phyloP scores from a whole-genome alignment of 2,797 vertebrate genomes.

The Carcharodon carcharias region DNA sequence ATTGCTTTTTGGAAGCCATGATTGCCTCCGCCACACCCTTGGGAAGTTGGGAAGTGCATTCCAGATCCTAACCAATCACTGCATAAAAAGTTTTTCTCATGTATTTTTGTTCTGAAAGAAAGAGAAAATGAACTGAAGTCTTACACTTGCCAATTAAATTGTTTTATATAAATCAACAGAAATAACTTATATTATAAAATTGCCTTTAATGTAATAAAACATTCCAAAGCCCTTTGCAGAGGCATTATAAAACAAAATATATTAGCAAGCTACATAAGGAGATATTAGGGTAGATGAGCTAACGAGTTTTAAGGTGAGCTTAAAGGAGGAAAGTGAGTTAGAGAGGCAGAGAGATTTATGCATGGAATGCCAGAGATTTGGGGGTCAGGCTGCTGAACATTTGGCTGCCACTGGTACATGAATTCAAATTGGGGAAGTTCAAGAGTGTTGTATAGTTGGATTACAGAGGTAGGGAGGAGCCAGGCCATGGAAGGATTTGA shows the following conservation, averaged over 20 bases:
- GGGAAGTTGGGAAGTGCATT: neutral
- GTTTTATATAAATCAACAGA: neutral
- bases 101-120: neutral
- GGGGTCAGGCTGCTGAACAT: neutral
- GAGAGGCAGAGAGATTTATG: neutral
- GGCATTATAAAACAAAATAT: neutral
- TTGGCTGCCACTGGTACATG: neutral
- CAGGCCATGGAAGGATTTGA: neutral
- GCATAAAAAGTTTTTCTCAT: neutral
- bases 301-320: neutral
- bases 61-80: neutral
- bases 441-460: neutral
- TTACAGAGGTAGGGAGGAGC: neutral
- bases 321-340: neutral
- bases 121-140: neutral
- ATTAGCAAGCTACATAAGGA: neutral
- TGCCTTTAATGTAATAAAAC: neutral
- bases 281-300: neutral
- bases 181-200: neutral
- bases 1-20: neutral
- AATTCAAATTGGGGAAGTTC: neutral
- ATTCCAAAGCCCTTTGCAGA: neutral
- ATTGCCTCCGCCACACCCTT: neutral
- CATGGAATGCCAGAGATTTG: neutral
- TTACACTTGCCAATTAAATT: neutral